Evolutionary conservation across 1,140 invertebrate species (phyloP).

Genomic region (Hydropsyche tenuis): DNA sequence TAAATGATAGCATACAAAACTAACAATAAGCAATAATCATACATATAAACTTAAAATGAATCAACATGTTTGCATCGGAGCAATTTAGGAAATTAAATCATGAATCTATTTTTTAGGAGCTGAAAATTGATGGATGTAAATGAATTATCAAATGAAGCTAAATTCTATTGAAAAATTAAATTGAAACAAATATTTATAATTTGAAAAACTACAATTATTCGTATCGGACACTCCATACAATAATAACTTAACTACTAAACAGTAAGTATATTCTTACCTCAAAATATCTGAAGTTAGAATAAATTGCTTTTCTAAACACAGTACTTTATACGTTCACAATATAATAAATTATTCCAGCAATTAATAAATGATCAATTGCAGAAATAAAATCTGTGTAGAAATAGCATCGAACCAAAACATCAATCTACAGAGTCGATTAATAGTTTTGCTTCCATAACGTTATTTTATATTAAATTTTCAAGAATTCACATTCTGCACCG

Average conservation of each 20-base stretch:
- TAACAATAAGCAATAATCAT: conserved; percentile 26
- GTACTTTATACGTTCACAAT: background rate
- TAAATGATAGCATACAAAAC: conserved; percentile 25
- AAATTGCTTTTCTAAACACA: background rate
- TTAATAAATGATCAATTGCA: background rate
- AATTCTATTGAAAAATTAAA: background rate
- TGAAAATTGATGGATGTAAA: too few species aligned
- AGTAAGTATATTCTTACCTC: conserved; percentile 16
- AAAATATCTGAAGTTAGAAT: conserved; percentile 35
- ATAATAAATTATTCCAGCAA: background rate
- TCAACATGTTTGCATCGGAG: conserved; percentile 32
- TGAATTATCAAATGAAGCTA: background rate
- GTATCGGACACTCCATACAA: background rate
- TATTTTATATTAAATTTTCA: conserved; percentile 3
- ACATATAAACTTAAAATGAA: conserved; percentile 46
- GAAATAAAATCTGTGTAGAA: conserved; percentile 5
- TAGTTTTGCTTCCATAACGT: background rate
- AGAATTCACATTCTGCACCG: conserved; percentile 29
- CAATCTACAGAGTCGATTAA: background rate
- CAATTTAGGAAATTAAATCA: too few species aligned
- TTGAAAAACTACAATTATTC: background rate
- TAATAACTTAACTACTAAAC: background rate
- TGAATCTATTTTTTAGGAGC: too few species aligned
- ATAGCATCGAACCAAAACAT: background rate
- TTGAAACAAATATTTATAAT: background rate